phyloP scores from a whole-genome alignment of 2,113 vertebrate species.

The Nasalis larvatus region DNA sequence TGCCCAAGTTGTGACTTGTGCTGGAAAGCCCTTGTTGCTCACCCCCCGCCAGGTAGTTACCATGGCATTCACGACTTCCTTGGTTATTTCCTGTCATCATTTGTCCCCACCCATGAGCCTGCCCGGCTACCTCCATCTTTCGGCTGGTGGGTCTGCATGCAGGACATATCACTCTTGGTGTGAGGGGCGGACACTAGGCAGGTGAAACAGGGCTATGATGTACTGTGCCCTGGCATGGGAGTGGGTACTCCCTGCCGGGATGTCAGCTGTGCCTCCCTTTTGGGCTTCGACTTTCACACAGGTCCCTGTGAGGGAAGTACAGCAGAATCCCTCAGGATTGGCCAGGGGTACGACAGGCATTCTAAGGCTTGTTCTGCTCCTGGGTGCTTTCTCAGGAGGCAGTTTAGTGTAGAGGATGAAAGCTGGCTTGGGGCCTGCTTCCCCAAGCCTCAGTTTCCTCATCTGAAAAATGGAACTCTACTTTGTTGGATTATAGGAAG shows the following conservation, averaged over 20 bases:
- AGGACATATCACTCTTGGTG: background rate
- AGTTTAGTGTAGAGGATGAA: background rate
- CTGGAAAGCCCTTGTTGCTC: background rate
- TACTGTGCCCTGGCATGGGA: background rate
- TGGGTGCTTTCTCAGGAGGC: background rate
- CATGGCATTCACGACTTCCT: background rate
- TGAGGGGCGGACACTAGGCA: too few relatives aligned
- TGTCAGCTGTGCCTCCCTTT: background rate
- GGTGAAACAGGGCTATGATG: background rate
- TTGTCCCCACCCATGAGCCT: background rate
- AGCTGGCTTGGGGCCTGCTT: background rate
- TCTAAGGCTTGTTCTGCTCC: background rate
- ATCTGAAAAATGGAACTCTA: background rate
- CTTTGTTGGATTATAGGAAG: background rate
- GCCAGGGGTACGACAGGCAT: background rate
- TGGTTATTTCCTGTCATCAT: background rate
- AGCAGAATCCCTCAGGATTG: background rate
- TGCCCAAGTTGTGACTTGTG: background rate
- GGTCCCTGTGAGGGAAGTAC: background rate
- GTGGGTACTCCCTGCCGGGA: fast-evolving
- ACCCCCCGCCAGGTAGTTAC: background rate
- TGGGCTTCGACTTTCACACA: background rate
- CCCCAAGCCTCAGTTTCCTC: background rate
- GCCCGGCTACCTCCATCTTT: background rate
- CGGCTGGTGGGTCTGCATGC: background rate